Percentiles rank a stretch among this genome's conserved stretches.
phyloP scores from a whole-genome alignment of 92 coral and sea anemone species.

The Hydrozoanthus gracilis region DNA sequence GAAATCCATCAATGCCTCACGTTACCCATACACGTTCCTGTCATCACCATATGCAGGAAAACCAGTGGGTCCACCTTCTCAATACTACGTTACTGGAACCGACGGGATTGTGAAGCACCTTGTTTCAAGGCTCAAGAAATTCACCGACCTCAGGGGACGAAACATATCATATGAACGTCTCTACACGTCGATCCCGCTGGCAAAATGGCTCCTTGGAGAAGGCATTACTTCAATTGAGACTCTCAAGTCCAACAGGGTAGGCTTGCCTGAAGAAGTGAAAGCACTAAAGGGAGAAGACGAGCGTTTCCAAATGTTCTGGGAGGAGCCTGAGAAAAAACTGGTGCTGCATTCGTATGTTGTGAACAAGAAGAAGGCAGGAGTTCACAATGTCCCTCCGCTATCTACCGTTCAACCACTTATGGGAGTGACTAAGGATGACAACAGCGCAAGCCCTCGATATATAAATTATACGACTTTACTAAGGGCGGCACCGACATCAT shows the following conservation, averaged over 20 bases:
- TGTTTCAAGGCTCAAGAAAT: conserved; percentile 8
- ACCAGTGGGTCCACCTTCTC: conserved; percentile 21
- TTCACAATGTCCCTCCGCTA: conserved; percentile 24
- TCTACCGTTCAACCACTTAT: conserved; percentile 16
- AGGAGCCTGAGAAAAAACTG: neutral
- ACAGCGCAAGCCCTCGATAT: conserved; percentile 29
- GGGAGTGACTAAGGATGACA: conserved; percentile 52
- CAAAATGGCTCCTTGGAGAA: neutral
- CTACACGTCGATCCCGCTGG: neutral
- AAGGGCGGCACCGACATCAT: conserved; percentile 57
- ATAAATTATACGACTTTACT: conserved; percentile 51
- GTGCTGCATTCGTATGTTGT: neutral
- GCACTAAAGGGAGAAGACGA: neutral
- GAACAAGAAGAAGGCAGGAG: too few relatives aligned
- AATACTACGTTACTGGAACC: conserved; percentile 41
- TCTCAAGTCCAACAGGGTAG: neutral
- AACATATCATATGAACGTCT: conserved; percentile 33
- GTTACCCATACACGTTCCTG: conserved; percentile 36
- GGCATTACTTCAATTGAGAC: conserved; percentile 4
- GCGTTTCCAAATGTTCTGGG: conserved; percentile 14
- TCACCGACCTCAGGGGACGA: neutral
- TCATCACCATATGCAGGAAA: conserved; percentile 33
- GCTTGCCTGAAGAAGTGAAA: neutral
- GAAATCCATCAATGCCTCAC: conserved; percentile 55
- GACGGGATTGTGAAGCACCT: conserved; percentile 34